Evolutionary conservation across 1,140 invertebrate genomes (phyloP).

Genomic region (Polypedilum vanderplanki): DNA sequence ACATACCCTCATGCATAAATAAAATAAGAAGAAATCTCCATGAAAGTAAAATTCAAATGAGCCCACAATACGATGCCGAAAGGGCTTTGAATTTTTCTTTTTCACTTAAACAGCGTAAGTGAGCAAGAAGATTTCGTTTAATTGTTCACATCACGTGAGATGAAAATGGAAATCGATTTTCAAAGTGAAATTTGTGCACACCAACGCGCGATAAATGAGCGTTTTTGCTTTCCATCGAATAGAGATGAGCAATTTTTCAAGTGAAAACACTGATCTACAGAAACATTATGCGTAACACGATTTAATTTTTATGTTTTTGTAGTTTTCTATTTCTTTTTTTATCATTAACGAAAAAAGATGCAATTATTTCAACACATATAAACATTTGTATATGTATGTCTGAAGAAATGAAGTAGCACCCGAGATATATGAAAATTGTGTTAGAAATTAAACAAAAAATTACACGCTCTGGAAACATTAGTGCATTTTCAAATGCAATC

Average conservation of each 20-base stretch:
- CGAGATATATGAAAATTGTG: background rate
- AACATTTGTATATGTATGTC: background rate
- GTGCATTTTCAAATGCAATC: constrained; percentile 25
- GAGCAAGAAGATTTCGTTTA: background rate
- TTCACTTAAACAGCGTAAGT: background rate
- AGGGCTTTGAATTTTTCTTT: too few species aligned
- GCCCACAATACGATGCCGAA: too few species aligned
- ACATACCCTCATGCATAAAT: too few species aligned
- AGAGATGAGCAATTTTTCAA: background rate
- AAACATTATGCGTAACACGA: background rate
- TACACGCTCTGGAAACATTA: constrained; percentile 23
- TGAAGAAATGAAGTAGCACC: background rate
- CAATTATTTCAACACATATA: constrained; percentile 13
- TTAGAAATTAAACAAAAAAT: constrained; percentile 15
- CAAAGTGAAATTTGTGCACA: background rate
- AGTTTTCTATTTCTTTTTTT: too few species aligned
- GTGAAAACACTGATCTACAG: background rate
- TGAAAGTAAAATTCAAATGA: too few species aligned
- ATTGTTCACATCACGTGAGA: background rate
- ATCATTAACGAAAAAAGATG: too few species aligned
- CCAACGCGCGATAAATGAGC: background rate
- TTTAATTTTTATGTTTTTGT: background rate
- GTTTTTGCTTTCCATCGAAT: background rate
- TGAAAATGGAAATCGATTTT: background rate
- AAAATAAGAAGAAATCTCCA: too few species aligned